Conservation (phyloP, 2,113 vertebrate genomes). For the Xenopus laevis region DNA sequence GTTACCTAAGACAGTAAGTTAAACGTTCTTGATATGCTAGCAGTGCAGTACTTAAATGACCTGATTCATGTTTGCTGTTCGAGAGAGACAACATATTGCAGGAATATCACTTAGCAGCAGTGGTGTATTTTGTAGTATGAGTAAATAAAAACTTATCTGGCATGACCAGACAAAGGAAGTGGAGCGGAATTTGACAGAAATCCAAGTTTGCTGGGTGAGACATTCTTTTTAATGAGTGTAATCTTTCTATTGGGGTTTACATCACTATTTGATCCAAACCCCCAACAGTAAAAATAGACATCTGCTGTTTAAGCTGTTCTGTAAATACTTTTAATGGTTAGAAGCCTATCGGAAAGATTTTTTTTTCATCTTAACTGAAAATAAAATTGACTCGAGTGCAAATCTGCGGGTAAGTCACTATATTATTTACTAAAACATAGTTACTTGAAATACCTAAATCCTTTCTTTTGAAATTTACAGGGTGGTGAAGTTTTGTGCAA, state of each 20-base stretch:
- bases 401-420: conserved; percentile 40
- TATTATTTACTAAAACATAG: conserved; percentile 40
- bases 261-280: conserved; percentile 75
- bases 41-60: too few species aligned
- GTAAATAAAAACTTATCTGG: conserved; percentile 39
- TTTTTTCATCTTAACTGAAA: conserved; percentile 31
- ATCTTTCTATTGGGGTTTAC: conserved; percentile 65
- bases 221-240: conserved; percentile 65
- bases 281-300: conserved; percentile 63
- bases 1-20: too few species aligned
- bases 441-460: conserved; percentile 28
- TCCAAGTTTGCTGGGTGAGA: conserved; percentile 61
- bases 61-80: conserved; percentile 2
- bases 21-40: too few species aligned
- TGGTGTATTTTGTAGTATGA: conserved; percentile 10
- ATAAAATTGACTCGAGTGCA: conserved; percentile 41
- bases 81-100: not conserved
- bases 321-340: conserved; percentile 81
- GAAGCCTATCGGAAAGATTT: conserved; percentile 74
- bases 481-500: conserved; percentile 27
- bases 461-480: conserved; percentile 28
- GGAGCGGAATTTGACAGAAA: conserved; percentile 60
- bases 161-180: conserved; percentile 56
- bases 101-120: conserved; percentile 10
- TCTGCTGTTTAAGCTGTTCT: conserved; percentile 79